Percentiles rank a stretch among this genome's conserved stretches.
These are phyloP conservation scores for Mellilla xanthometata DNA, from an alignment of 2,888 invertebrate genomes.

Conservation along the genomic window DNA sequence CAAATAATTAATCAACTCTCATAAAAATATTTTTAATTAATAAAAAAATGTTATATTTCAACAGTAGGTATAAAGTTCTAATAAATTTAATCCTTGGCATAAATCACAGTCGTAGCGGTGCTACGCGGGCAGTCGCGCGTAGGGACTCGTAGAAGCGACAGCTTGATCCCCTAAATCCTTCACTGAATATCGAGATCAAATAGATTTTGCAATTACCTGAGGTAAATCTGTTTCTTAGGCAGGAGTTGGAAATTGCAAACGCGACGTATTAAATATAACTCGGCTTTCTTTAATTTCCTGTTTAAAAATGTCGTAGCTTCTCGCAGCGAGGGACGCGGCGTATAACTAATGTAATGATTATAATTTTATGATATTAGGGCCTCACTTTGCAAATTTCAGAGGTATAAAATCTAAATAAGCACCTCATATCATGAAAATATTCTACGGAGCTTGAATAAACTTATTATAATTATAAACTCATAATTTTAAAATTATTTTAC, in stretches of 20 bases:
- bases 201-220: slow-evolving; percentile 17
- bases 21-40: too few relatives aligned
- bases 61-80: too few relatives aligned
- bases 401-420: slow-evolving; percentile 9
- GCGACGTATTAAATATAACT: slow-evolving; percentile 2
- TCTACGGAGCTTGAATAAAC: background rate
- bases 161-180: slow-evolving; percentile 22
- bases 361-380: slow-evolving; percentile 16
- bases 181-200: slow-evolving; percentile 21
- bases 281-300: background rate
- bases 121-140: slow-evolving; percentile 5
- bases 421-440: slow-evolving; percentile 11
- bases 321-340: background rate
- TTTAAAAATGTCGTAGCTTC: slow-evolving; percentile 11
- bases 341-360: slow-evolving; percentile 5
- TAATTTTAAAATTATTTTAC: too few relatives aligned
- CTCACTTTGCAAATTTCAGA: slow-evolving; percentile 8
- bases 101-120: slow-evolving; percentile 4
- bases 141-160: slow-evolving; percentile 17
- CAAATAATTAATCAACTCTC: too few relatives aligned
- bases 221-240: background rate
- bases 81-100: background rate
- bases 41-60: too few relatives aligned
- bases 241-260: slow-evolving; percentile 1
- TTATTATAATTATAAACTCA: too few relatives aligned